phyloP scores from a whole-genome alignment of 2,888 invertebrate genomes.

The Allacma fusca region DNA sequence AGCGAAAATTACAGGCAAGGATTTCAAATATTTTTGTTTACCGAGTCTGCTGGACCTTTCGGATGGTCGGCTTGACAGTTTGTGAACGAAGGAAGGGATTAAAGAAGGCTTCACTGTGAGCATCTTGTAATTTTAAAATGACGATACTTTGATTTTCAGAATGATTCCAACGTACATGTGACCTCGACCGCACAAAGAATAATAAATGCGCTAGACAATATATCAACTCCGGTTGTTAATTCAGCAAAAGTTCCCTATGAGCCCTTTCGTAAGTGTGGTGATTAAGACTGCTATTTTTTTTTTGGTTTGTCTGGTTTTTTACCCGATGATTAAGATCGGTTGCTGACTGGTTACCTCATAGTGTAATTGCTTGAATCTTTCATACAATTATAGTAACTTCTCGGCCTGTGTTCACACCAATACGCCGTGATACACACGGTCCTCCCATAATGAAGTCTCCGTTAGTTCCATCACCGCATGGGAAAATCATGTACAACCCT shows the following conservation, averaged over 20 bases:
- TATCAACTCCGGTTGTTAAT: conserved; percentile 43
- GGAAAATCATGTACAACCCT: conserved; percentile 40
- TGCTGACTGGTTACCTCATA: too few species aligned
- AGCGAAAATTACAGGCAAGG: conserved; percentile 29
- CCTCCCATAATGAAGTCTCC: conserved; percentile 44
- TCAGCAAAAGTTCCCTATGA: conserved; percentile 39
- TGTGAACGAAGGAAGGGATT: too few species aligned
- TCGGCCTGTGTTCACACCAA: conserved; percentile 37
- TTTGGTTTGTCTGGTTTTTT: not conserved
- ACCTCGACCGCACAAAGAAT: conserved; percentile 42
- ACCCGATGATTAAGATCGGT: not conserved
- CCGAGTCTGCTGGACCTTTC: too few species aligned
- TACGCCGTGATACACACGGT: conserved; percentile 37
- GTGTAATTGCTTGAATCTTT: not conserved
- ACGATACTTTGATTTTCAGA: conserved; percentile 11
- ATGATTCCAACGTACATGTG: conserved; percentile 32
- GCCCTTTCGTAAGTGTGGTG: conserved; percentile 27
- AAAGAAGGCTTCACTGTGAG: not conserved
- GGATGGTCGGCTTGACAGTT: too few species aligned
- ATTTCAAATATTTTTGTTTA: not conserved
- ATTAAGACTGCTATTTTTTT: not conserved
- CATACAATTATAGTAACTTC: conserved; percentile 19
- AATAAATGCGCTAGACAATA: conserved; percentile 33
- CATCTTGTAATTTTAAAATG: not conserved
- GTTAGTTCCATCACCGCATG: conserved; percentile 29